Evolutionary conservation across 2,888 invertebrate genomes (phyloP), one percentile per base, ranked within the genome.

Genomic region (Lamellibrachia columna): DNA sequence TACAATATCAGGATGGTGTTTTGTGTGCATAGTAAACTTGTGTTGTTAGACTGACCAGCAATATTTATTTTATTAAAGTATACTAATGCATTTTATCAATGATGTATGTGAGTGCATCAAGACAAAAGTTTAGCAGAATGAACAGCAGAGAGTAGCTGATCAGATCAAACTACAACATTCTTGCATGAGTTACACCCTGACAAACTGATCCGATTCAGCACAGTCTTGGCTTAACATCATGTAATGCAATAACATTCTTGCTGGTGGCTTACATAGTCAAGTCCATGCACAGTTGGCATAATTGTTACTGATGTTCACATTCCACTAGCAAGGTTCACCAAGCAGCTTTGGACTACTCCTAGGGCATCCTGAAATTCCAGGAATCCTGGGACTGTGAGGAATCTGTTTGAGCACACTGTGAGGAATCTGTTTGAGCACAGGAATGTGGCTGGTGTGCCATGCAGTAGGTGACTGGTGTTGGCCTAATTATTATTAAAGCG

Each of bases 161-260:
- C 6, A 60, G 75, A n/a, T 75, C 75, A 22, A 75, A 75, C 15
- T 75, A 22, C 22, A 15, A 22, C 75, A 75, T 75, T 75, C 75
- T 75, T 75, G 75, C 75, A 75, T 75, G n/a, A 15, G n/a, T 75
- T 75, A 75, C 11, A 15, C 22, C 75, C 22, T 3, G 75, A 75
- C 75, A 75, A 15, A 75, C 75, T 4, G 75, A 75, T 75, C 75
- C 6, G 75, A 75, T 75, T 75, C 75, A 22, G 75, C 22, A 22
- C 6, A 75, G n/a, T 75, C 75, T 75, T 75, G 75, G 75, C n/a
- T 75, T 75, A 75, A n/a, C 75, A 75, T 75, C 75, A 75, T 75
- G 75, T 75, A 75, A 22, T 75, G 22, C 22, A 75, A 75, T 75
- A 75, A 75, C 75, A 75, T 1, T 75, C n/a, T 75, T 75, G 75